phyloP scores from a whole-genome alignment of 1,140 invertebrate genomes.

The Drosophila ficusphila region DNA sequence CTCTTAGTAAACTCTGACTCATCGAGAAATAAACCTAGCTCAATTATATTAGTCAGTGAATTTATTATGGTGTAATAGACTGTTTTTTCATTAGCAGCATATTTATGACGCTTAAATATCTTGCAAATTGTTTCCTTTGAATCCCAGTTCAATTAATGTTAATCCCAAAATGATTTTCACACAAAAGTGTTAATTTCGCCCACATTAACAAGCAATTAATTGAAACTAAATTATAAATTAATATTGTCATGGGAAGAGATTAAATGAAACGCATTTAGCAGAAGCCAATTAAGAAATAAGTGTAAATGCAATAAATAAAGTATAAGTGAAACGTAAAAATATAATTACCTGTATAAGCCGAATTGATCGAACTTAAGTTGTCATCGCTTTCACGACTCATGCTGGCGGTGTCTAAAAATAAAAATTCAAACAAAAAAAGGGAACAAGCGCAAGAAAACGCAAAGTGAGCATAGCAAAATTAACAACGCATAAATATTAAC shows the following conservation, averaged over 20 bases:
- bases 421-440: conserved; percentile 51
- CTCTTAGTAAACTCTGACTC: not conserved
- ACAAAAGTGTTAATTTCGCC: conserved; percentile 43
- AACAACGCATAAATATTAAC: conserved; percentile 31
- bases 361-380: conserved; percentile 83
- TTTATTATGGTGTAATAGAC: not conserved
- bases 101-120: not conserved
- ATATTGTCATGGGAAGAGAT: conserved; percentile 45
- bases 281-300: conserved; percentile 29
- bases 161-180: conserved; percentile 16
- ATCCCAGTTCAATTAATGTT: not conserved
- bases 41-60: not conserved
- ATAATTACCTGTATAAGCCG: conserved; percentile 81
- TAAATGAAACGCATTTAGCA: conserved; percentile 53
- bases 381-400: conserved; percentile 84
- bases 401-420: conserved; percentile 81
- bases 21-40: not conserved
- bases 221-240: conserved; percentile 38
- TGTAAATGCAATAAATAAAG: conserved; percentile 38
- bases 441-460: conserved; percentile 46
- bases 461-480: conserved; percentile 47
- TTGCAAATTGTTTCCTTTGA: not conserved
- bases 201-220: conserved; percentile 35
- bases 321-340: conserved; percentile 33
- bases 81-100: not conserved